Evolutionary conservation across 2,888 invertebrate genomes (phyloP).

Genomic region (Leptarthrus brevirostris): DNA sequence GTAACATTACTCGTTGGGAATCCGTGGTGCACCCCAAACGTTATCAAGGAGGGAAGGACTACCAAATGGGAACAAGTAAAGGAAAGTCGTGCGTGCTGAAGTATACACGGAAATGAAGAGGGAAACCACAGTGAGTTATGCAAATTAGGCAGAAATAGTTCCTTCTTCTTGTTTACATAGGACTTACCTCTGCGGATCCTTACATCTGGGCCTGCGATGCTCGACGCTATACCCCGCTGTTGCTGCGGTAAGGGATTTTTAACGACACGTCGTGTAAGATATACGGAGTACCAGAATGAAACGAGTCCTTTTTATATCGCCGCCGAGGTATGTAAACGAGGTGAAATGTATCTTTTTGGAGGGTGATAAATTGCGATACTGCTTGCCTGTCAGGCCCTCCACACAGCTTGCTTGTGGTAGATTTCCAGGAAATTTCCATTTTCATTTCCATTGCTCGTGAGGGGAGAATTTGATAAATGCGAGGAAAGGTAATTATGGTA

Average conservation of each 20-base stretch:
- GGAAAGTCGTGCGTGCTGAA: neutral
- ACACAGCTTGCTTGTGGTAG: neutral
- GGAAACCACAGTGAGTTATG: neutral
- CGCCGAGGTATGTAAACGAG: constrained; percentile 50
- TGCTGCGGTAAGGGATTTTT: constrained; percentile 6
- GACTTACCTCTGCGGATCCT: constrained; percentile 5
- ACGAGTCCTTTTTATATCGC: constrained; percentile 24
- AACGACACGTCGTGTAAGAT: neutral
- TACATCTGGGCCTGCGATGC: constrained; percentile 7
- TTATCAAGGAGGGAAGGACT: neutral
- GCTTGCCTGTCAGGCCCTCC: constrained; percentile 8
- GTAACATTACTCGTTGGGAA: neutral
- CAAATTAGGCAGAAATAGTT: constrained; percentile 7
- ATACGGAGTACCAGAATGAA: neutral
- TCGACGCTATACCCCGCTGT: neutral
- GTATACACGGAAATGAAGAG: neutral
- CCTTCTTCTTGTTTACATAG: constrained; percentile 16
- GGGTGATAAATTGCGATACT: constrained; percentile 53
- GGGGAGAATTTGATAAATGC: constrained; percentile 36
- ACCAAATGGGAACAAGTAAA: neutral
- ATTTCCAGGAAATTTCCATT: constrained; percentile 22
- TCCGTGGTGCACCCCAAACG: neutral
- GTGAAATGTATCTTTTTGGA: constrained; percentile 47
- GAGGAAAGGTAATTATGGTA: constrained; percentile 35
- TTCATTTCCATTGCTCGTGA: neutral